phyloP scores from a whole-genome alignment of 1,140 invertebrate genomes.

The Aphelinus certus region DNA sequence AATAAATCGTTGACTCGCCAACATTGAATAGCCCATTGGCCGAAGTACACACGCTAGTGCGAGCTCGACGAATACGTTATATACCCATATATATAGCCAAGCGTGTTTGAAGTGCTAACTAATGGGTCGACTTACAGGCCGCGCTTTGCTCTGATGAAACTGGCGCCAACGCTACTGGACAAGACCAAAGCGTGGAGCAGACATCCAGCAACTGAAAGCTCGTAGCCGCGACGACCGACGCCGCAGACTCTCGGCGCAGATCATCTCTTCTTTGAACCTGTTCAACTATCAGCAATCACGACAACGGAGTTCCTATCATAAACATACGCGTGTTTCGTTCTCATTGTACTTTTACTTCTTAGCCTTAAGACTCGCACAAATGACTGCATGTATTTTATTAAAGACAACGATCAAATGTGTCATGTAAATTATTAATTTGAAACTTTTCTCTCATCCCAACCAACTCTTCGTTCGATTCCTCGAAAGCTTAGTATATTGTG shows the following conservation, averaged over 20 bases:
- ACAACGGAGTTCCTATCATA: constrained; percentile 25
- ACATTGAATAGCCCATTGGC: too few species aligned
- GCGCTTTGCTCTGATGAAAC: constrained; percentile 24
- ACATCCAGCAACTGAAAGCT: neutral
- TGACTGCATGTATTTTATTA: neutral
- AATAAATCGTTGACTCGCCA: too few species aligned
- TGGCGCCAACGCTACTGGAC: constrained; percentile 19
- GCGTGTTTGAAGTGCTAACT: neutral
- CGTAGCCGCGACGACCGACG: neutral
- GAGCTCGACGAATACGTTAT: too few species aligned
- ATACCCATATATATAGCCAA: too few species aligned
- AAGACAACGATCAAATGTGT: neutral
- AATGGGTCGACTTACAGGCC: constrained; percentile 17
- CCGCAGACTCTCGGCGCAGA: neutral
- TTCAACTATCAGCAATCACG: too few species aligned
- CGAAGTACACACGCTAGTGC: too few species aligned
- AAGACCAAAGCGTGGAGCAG: neutral
- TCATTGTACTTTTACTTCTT: neutral
- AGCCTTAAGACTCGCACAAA: neutral
- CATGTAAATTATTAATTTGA: too few species aligned
- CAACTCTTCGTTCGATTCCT: too few species aligned
- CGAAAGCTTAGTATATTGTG: too few species aligned
- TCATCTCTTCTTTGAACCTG: too few species aligned
- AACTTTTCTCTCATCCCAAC: too few species aligned
- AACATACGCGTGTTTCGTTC: neutral